A percentile compares a stretch with the other conserved stretches of the same genome.
Conservation (phyloP, 2,113 vertebrate species). For the Hymenochirus boettgeri region DNA sequence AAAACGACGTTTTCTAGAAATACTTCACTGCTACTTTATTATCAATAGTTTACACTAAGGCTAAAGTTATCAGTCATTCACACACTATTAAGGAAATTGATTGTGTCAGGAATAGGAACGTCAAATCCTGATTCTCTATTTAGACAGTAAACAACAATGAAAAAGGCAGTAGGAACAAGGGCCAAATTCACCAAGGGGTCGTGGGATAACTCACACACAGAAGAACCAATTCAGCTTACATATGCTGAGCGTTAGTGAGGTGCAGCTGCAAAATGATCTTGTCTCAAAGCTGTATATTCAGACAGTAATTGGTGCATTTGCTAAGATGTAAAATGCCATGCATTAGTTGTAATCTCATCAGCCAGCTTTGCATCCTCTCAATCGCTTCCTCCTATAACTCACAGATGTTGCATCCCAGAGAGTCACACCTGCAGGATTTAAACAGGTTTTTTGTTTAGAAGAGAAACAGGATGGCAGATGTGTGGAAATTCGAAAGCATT, state of each 20-base stretch:
- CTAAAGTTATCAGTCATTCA: constrained; percentile 23
- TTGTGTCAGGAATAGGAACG: constrained; percentile 27
- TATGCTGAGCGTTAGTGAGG: constrained; percentile 26
- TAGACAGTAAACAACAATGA: constrained; percentile 29
- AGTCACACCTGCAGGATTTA: constrained; percentile 60
- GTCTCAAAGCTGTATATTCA: constrained; percentile 46
- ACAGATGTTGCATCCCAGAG: constrained; percentile 54
- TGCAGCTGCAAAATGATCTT: constrained; percentile 49
- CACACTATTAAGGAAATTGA: constrained; percentile 27
- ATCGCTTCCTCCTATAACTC: constrained; percentile 49
- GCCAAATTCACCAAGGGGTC: constrained; percentile 32
- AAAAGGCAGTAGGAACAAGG: constrained; percentile 38
- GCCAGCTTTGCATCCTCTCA: constrained; percentile 46
- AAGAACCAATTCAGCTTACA: constrained; percentile 39
- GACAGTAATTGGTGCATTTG: constrained; percentile 51
- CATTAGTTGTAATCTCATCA: constrained; percentile 48
- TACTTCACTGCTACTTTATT: background rate
- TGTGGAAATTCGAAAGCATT: constrained; percentile 49
- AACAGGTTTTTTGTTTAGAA: constrained; percentile 44
- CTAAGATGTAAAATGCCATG: constrained; percentile 47
- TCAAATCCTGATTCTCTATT: constrained; percentile 29
- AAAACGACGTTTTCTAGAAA: background rate
- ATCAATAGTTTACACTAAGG: background rate
- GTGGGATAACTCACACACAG: constrained; percentile 31
- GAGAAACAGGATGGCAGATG: constrained; percentile 48